Base-by-base conservation (phyloP, 1,140 invertebrate species). In the Zaprionus taronus region DNA sequence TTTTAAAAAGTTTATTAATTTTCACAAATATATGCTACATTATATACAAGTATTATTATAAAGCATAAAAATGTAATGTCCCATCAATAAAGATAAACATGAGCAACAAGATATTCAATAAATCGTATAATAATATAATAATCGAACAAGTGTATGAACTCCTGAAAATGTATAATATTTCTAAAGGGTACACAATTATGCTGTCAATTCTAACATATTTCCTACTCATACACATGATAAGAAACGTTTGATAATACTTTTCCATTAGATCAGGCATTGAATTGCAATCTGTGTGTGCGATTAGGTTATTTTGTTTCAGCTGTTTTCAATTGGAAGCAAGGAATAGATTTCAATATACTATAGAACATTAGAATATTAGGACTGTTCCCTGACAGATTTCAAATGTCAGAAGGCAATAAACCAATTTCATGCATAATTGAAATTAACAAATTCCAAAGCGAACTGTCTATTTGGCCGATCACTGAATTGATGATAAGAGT, bases 361-460 rank as follows among this genome's bases (percentile, higher is more conserved):
- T 34, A 34, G 11, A 41, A 3, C 11, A 41, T 11, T 22, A 66
- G 24, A 41, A 28, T 66, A 15, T 55, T 51, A 26, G 24, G 53
- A 61, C 26, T 60, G 47, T 77, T 72, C 26, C 44, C 74, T 65
- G 72, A 72, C 69, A 77, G 64, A 65, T 72, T 77, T 84, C 53
- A 89, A 81, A 85, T 79, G 85, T 82, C 85, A 83, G 62, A 75
- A 69, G 85, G 84, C 79, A 89, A 85, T 85, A 81, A 89, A 85
- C 85, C 68, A 77, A 85, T 89, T 89, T 89, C 73, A 78, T 81
- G 85, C 85, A 65, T 90, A 89, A 90, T 89, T 89, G 81, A 89
- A 85, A 79, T 84, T 78, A 89, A 87, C 84, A 87, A 87, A 87
- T 87, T 87, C 71, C 49, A 73, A 20, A 65, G 61, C 68, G 78